Base-by-base conservation (phyloP, 2,888 invertebrate species). In the Gymnoscelis rufifasciata region DNA sequence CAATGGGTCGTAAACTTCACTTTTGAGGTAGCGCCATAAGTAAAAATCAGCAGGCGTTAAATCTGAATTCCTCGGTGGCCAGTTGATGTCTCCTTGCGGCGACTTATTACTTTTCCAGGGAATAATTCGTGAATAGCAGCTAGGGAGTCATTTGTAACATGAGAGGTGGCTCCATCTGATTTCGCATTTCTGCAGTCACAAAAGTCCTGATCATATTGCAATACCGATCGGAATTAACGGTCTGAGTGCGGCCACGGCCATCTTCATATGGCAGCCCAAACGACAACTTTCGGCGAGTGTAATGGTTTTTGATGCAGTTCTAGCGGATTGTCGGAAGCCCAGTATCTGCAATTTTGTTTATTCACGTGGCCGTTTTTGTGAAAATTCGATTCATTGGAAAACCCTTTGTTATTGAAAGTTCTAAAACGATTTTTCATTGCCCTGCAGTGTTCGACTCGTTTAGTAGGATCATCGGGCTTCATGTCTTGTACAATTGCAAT, bases 81-180 rank as follows among this genome's bases (percentile, higher is more conserved):
- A 26, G 26, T 26, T 26, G 4, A 26, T 26, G 26, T 60, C 54
- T 47, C 60, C 53, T 56, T n/a, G n/a, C 52, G 54, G 44, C 58
- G 55, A 50, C 52, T 56, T 45, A 60, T 60, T 33, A 59, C 43
- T 43, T 37, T 48, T 40, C 31, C 40, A 40, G 48, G 39, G 47
- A 43, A 60, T 56, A 54, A 57, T 47, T 60, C 56, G 46, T 55
- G 52, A 58, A 58, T 53, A 58, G 45, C 57, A 51, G 49, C 50
- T 48, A 62, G 51, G 31, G 55, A 59, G 42, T 59, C 58, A 52
- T 56, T 57, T 51, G 57, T 52, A 33, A 52, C 52, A 53, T 57
- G 56, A 40, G 45, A 60, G 56, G 56, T 59, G 52, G 57, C 56
- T 57, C 59, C 40, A 12, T 13, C 52, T 57, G 54, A 46, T 58